A percentile compares a stretch with the other conserved stretches of the same genome.
These are phyloP conservation scores for Heliconius congener DNA, from an alignment of 1,140 invertebrate species.

Conservation along the genomic window DNA sequence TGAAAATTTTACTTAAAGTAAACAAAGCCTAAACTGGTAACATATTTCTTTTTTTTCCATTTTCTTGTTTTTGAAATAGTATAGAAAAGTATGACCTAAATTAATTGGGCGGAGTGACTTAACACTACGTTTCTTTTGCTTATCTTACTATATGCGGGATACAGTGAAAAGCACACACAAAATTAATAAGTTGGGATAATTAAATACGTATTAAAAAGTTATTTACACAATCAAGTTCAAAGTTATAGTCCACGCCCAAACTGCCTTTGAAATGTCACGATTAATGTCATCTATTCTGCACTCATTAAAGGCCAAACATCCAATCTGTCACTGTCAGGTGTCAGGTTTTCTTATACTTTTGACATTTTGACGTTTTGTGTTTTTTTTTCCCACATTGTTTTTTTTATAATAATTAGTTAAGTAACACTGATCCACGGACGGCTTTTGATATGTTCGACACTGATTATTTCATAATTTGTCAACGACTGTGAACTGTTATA, in stretches of 20 bases:
- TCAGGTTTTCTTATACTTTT: constrained; percentile 25
- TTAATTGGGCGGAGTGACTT: too few relatives aligned
- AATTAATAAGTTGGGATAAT: too few relatives aligned
- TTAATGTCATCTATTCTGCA: constrained; percentile 36
- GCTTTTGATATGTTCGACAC: too few relatives aligned
- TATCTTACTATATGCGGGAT: too few relatives aligned
- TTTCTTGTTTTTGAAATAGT: neutral
- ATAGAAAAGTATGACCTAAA: too few relatives aligned
- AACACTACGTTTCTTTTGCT: too few relatives aligned
- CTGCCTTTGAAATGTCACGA: constrained; percentile 34
- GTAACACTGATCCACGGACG: neutral
- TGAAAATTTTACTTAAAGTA: neutral
- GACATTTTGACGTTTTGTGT: constrained; percentile 9
- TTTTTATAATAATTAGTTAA: constrained; percentile 19
- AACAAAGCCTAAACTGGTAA: neutral
- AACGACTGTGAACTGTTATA: too few relatives aligned
- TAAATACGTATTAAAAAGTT: neutral
- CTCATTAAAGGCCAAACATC: constrained; percentile 33
- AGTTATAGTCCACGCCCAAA: constrained; percentile 20
- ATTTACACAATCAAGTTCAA: constrained; percentile 33
- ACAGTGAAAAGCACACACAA: too few relatives aligned
- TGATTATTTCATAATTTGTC: too few relatives aligned
- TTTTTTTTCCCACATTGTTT: too few relatives aligned
- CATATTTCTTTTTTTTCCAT: neutral
- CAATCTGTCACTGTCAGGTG: constrained; percentile 40